Base-by-base conservation (phyloP, 1,140 invertebrate species). In the Penaeus indicus region DNA sequence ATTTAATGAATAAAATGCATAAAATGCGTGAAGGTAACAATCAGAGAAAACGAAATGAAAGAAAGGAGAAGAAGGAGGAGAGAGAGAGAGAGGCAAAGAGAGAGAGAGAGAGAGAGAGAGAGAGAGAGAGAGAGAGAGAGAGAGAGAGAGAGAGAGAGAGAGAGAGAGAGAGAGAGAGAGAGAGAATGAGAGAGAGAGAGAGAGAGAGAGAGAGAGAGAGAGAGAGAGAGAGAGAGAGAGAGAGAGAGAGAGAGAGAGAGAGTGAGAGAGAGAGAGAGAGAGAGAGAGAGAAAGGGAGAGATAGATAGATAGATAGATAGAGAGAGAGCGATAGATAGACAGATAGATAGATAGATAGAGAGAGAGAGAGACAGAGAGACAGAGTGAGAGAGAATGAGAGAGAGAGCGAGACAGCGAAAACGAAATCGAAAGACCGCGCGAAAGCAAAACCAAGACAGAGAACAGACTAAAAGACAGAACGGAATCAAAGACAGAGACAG, bases 251-350 rank as follows among this genome's bases (percentile, higher is more conserved):
- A 27, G 25, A 75, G 25, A 27, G 72, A 75, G 72, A 75, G 72
- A 75, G 25, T 38, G 72, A 75, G 72, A 75, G 25, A 75, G 69
- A 75, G 69, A 75, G 69, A 75, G 72, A 75, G 4, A 75, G 72
- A 75, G 5, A 25, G 72, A 38, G 21, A 75, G 42, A 19, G 11
- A 27, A 4, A 25, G 4, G 0, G 19, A 11, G 18, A 27, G 69
- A 72, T 3, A 25, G 32, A 16, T 0, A 42, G 18, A 72, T 0
- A 18, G 16, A 72, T 0, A 72, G n/a, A 72, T n/a, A 25, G 22
- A 72, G 69, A 25, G 22, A 72, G 67, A 72, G 22, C 27, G 69
- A 72, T 1, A 72, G 69, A 72, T 0, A 72, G 67, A 22, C 1
- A 72, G 67, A 21, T 0, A 72, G 16, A 18, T 2, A 27, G 13